phyloP scores from a whole-genome alignment of 2,888 invertebrate genomes.

The Calephelis perditalis region DNA sequence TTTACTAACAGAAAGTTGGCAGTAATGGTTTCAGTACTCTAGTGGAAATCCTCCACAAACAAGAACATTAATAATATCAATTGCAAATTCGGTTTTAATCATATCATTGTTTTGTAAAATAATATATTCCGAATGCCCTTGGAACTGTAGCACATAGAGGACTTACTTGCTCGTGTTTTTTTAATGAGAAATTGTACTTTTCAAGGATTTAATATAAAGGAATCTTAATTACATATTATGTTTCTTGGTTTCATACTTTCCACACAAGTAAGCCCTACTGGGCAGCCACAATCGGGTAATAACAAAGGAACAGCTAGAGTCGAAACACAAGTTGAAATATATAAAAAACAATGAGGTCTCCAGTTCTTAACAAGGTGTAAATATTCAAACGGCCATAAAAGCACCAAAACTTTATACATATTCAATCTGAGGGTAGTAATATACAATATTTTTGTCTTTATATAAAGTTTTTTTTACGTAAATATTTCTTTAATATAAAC shows the following conservation, averaged over 20 bases:
- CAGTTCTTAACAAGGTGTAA: slow-evolving; percentile 62
- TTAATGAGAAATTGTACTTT: slow-evolving; percentile 2
- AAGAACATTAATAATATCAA: slow-evolving; percentile 61
- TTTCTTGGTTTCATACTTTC: background rate
- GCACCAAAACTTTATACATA: slow-evolving; percentile 63
- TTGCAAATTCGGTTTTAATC: slow-evolving; percentile 56
- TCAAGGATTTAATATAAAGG: background rate
- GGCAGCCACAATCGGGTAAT: slow-evolving; percentile 6
- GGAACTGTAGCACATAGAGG: background rate
- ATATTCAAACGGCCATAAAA: slow-evolving; percentile 65
- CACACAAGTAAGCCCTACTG: background rate
- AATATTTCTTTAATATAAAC: slow-evolving; percentile 73
- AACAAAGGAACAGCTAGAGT: slow-evolving; percentile 47
- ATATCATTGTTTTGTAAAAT: slow-evolving; percentile 29
- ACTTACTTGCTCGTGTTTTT: background rate
- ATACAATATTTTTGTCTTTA: slow-evolving; percentile 56
- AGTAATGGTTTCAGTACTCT: slow-evolving; percentile 65
- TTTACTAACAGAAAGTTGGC: slow-evolving; percentile 66
- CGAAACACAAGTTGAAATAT: slow-evolving; percentile 41
- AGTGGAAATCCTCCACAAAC: slow-evolving; percentile 47
- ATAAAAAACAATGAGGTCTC: slow-evolving; percentile 45
- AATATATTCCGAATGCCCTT: slow-evolving; percentile 5
- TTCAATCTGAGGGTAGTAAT: slow-evolving; percentile 54
- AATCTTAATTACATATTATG: background rate
- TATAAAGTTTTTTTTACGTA: slow-evolving; percentile 60